Conservation (phyloP, 2,797 vertebrate species). For the Tragelaphus eurycerus region DNA sequence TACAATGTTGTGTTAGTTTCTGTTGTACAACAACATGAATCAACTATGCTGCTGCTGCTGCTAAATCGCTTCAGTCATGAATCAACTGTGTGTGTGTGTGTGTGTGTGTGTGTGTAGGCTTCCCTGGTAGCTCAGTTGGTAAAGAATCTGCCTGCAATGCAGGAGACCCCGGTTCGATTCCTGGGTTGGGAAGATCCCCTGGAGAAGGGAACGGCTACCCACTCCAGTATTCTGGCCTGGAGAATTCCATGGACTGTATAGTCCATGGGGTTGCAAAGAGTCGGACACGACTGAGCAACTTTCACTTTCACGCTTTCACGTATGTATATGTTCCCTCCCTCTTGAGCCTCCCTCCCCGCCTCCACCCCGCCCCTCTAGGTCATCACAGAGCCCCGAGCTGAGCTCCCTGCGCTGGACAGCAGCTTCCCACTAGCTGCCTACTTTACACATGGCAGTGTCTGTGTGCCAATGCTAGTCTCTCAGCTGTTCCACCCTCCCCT, state of each 20-base stretch:
- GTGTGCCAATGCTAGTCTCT: not conserved
- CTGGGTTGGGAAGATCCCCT: not conserved
- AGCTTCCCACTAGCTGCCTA: not conserved
- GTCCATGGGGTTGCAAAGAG: not conserved
- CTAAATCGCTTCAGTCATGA: not conserved
- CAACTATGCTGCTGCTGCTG: not conserved
- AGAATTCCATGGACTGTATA: not conserved
- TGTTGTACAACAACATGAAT: not conserved
- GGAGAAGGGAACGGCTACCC: not conserved
- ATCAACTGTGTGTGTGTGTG: not conserved
- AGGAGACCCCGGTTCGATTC: not conserved
- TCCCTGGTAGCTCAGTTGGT: not conserved
- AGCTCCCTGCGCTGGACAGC: not conserved
- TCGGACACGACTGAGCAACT: accelerated
- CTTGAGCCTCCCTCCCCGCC: accelerated
- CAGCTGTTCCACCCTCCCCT: not conserved
- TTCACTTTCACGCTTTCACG: not conserved
- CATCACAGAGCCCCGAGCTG: not conserved
- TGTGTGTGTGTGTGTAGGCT: not conserved
- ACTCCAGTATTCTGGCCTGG: not conserved
- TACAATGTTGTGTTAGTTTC: not conserved
- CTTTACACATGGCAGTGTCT: not conserved
- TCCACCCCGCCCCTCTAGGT: not conserved
- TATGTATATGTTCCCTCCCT: not conserved
- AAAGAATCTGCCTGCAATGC: not conserved